Base-by-base conservation (phyloP, 2,888 invertebrate genomes). In the Eubasilissa splendida region DNA sequence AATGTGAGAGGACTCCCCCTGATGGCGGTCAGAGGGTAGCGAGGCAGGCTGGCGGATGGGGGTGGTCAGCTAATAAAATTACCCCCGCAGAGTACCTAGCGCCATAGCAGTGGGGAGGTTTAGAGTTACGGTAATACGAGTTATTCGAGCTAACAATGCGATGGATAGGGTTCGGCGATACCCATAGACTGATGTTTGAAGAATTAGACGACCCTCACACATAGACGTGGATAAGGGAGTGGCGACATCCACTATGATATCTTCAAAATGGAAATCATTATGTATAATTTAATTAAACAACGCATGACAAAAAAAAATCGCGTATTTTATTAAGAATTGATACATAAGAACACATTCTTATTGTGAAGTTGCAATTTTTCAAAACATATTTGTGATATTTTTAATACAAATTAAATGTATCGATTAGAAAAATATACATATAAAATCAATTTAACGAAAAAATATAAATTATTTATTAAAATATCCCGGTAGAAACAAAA, bases 41-140 rank as follows among this genome's bases (percentile, higher is more conserved):
- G 11, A 50, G 14, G 42, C 2, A 2, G 63, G n/a, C 10, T 33
- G 53, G 56, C 50, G 56, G 50, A 54, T n/a, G 74, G 74, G 74
- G 56, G 56, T 53, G 73, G 68, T 65, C 81, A 77, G 80, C 79
- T 81, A 83, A 83, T 81, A 80, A 83, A 81, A 83, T 83, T 81
- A 79, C 81, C 76, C 59, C 77, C 73, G 11, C 63, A 14, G 10
- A 54, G 70, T n/a, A 60, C 74, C 54, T 58, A 58, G 58, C 58
- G 58, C 11, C 56, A 31, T 31, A 56, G 31, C 33, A 50, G 50
- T 42, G 58, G 74, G 73, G 79, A 63, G 79, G 71, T 81, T 70
- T 83, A 81, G 79, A 74, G 71, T 81, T 81, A 83, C 80, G 52
- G 82, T 80, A 80, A 83, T 76, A 66, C 79, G 83, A 83, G 83